Conservation (phyloP, 1,140 invertebrate genomes). For the Lepeophtheirus salmonis region DNA sequence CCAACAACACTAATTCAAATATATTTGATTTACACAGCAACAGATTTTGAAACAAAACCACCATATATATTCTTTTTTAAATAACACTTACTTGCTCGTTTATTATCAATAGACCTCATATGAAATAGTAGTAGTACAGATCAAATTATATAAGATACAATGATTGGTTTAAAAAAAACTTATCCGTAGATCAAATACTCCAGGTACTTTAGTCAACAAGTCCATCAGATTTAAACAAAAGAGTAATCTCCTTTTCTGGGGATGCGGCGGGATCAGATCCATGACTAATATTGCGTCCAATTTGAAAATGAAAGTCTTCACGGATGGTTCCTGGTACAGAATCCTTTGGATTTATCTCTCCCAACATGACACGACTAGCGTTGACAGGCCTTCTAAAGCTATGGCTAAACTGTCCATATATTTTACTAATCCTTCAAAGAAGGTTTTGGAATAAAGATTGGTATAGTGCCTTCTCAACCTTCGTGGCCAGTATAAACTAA, state of each 20-base stretch:
- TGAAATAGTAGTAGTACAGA: no score
- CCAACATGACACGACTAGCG: slow-evolving; percentile 81
- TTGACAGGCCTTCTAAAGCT: slow-evolving; percentile 94
- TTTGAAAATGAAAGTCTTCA: slow-evolving; percentile 80
- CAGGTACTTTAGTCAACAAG: slow-evolving; percentile 54
- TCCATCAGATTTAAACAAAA: slow-evolving; percentile 89
- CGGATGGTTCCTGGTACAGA: slow-evolving; percentile 82
- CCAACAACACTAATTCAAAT: no score
- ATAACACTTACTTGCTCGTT: no score
- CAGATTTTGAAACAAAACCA: no score
- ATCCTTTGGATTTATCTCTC: slow-evolving; percentile 83
- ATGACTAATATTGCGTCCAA: slow-evolving; percentile 64
- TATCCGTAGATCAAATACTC: slow-evolving; percentile 71
- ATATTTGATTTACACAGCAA: no score
- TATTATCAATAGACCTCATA: no score
- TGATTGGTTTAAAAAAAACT: no score
- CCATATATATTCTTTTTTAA: no score
- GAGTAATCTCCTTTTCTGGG: slow-evolving; percentile 78
- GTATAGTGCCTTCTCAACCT: slow-evolving; percentile 76
- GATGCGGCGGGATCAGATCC: slow-evolving; percentile 89
- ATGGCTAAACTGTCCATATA: slow-evolving; percentile 96
- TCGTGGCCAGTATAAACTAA: slow-evolving; percentile 49
- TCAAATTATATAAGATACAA: no score
- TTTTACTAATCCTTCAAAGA: slow-evolving; percentile 79
- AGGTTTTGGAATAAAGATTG: slow-evolving; percentile 63